Conservation (phyloP, 2,797 vertebrate genomes). For the Syndactyla subalaris region DNA sequence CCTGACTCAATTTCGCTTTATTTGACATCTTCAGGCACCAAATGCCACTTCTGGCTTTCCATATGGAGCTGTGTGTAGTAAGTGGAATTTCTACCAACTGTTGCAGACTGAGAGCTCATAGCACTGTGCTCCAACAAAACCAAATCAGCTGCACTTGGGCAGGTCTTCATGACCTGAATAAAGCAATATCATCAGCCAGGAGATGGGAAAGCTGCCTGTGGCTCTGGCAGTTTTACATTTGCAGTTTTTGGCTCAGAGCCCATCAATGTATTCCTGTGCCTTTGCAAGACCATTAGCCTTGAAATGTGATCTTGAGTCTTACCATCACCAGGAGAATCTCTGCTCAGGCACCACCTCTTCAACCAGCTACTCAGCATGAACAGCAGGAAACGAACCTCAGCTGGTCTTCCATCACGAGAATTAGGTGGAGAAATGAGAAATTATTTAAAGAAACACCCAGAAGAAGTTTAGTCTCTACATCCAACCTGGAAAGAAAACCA, state of each 20-base stretch:
- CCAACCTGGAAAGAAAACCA: not conserved
- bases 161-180: not conserved
- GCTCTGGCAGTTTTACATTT: not conserved
- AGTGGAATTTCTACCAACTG: not conserved
- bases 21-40: not conserved
- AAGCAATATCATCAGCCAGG: not conserved
- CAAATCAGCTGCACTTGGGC: not conserved
- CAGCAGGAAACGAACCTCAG: not conserved
- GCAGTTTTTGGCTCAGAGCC: not conserved
- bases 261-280: not conserved
- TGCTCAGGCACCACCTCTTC: slow-evolving; percentile 1
- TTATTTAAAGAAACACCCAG: not conserved
- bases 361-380: not conserved
- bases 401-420: not conserved
- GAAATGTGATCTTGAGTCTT: not conserved
- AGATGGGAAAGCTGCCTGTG: not conserved
- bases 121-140: not conserved
- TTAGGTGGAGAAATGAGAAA: not conserved
- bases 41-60: not conserved
- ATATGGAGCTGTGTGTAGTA: not conserved
- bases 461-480: not conserved
- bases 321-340: not conserved
- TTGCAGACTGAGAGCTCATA: not conserved
- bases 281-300: not conserved
- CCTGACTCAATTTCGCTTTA: not conserved